Percentiles rank a stretch among this genome's conserved stretches.
These are phyloP conservation scores for Abrostola triplasia DNA, from an alignment of 2,888 invertebrate species.

Conservation along the genomic window DNA sequence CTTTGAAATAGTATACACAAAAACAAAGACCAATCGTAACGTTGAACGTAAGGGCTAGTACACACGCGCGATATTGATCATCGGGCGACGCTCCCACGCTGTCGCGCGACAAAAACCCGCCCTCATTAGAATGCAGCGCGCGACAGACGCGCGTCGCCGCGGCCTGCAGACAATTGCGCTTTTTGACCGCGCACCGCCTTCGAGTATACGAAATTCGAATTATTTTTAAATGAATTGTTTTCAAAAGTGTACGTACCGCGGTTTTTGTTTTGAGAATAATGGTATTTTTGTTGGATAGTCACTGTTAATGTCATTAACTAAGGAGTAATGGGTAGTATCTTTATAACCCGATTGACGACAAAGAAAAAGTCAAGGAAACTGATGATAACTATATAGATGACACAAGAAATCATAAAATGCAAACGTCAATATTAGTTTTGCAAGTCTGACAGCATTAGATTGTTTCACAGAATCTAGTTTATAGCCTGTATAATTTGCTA, in stretches of 20 bases:
- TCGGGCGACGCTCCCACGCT: conserved; percentile 77
- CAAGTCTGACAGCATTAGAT: too few species aligned
- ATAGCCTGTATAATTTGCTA: too few species aligned
- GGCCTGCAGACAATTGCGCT: conserved; percentile 67
- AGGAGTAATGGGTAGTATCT: conserved; percentile 20
- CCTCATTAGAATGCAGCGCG: conserved; percentile 82
- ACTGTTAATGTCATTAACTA: not conserved
- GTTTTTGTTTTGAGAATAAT: conserved; percentile 44
- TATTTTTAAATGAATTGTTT: conserved; percentile 62
- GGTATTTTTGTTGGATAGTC: conserved; percentile 43
- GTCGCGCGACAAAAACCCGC: conserved; percentile 80
- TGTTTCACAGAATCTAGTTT: too few species aligned
- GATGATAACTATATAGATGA: not conserved
- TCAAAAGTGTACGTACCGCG: conserved; percentile 48
- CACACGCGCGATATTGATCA: conserved; percentile 62
- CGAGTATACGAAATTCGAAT: conserved; percentile 56
- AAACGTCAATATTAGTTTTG: not conserved
- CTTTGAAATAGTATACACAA: conserved; percentile 29
- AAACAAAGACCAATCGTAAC: conserved; percentile 26
- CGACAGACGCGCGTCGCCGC: conserved; percentile 70
- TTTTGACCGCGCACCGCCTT: conserved; percentile 65
- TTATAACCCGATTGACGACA: conserved; percentile 1
- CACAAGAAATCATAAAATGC: not conserved
- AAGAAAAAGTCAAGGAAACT: not conserved
- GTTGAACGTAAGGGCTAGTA: conserved; percentile 48